These are phyloP conservation scores for Colistium nudipinnis DNA, from an alignment of 2,113 vertebrate genomes.

Conservation along the genomic window DNA sequence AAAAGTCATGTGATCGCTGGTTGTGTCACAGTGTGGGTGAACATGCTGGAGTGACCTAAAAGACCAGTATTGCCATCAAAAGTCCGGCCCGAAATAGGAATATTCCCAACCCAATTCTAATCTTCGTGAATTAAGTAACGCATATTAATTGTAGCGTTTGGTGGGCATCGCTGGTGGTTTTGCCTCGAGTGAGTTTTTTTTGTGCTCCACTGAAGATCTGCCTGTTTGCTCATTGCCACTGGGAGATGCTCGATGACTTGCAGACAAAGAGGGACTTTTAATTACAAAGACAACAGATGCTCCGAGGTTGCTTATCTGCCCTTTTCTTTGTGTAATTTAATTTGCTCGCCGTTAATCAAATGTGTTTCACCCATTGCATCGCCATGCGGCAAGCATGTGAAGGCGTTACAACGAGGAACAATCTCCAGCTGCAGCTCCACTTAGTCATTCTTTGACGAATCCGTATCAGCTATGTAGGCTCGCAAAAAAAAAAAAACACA, in stretches of 20 bases:
- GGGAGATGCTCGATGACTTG: slow-evolving; percentile 68
- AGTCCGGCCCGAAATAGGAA: not conserved
- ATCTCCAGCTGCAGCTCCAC: slow-evolving; percentile 3
- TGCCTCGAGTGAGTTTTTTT: slow-evolving; percentile 30
- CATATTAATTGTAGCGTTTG: not conserved
- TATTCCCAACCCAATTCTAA: not conserved
- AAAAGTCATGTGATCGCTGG: too few relatives aligned
- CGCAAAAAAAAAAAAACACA: not conserved
- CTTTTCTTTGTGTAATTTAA: slow-evolving; percentile 71
- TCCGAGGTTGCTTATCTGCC: slow-evolving; percentile 66
- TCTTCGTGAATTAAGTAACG: not conserved
- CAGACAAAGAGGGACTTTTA: slow-evolving; percentile 74
- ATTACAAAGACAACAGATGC: slow-evolving; percentile 77
- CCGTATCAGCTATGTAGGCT: not conserved
- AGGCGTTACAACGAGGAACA: slow-evolving; percentile 20
- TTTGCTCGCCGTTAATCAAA: slow-evolving; percentile 77
- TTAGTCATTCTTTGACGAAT: too few relatives aligned
- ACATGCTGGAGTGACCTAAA: not conserved
- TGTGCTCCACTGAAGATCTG: slow-evolving; percentile 59
- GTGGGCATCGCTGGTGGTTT: slow-evolving; percentile 12
- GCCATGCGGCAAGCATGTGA: slow-evolving; percentile 38
- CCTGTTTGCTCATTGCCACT: slow-evolving; percentile 51
- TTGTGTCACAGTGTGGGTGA: not conserved
- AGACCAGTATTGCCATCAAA: not conserved
- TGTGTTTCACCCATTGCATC: slow-evolving; percentile 52